These are phyloP conservation scores for Scalopus aquaticus DNA, from an alignment of 2,113 vertebrate genomes.

Conservation along the genomic window DNA sequence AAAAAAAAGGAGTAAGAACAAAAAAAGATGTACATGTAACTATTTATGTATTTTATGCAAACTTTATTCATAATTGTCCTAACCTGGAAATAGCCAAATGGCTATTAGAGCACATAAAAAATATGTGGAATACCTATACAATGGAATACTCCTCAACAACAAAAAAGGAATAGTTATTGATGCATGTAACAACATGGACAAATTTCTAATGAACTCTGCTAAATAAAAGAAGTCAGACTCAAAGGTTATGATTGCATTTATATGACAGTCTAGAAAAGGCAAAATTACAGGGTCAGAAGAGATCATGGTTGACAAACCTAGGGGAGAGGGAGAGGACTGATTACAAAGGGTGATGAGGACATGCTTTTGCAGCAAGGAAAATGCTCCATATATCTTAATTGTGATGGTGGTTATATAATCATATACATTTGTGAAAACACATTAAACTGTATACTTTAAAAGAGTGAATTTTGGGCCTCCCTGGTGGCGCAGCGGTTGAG, in stretches of 20 bases:
- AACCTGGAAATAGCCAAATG: background rate
- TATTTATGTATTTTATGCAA: background rate
- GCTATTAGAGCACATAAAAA: background rate
- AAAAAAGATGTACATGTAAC: background rate
- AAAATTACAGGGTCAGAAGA: background rate
- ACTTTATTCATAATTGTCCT: constrained; percentile 20
- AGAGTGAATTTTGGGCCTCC: background rate
- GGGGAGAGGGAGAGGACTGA: background rate
- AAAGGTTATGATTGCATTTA: background rate
- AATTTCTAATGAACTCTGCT: background rate
- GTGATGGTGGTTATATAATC: background rate
- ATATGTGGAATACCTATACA: background rate
- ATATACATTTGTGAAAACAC: background rate
- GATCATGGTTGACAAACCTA: background rate
- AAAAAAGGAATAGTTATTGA: background rate
- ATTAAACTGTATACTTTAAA: constrained; percentile 15
- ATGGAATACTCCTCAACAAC: background rate
- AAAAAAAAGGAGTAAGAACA: too few species aligned
- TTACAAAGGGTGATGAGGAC: background rate
- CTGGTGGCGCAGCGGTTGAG: too few species aligned
- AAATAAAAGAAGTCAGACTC: constrained; percentile 1
- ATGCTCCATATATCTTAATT: background rate
- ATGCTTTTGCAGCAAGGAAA: background rate
- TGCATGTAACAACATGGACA: background rate
- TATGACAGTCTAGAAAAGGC: background rate